Conservation (phyloP, 1,140 invertebrate species). For the Procambarus clarkii region DNA sequence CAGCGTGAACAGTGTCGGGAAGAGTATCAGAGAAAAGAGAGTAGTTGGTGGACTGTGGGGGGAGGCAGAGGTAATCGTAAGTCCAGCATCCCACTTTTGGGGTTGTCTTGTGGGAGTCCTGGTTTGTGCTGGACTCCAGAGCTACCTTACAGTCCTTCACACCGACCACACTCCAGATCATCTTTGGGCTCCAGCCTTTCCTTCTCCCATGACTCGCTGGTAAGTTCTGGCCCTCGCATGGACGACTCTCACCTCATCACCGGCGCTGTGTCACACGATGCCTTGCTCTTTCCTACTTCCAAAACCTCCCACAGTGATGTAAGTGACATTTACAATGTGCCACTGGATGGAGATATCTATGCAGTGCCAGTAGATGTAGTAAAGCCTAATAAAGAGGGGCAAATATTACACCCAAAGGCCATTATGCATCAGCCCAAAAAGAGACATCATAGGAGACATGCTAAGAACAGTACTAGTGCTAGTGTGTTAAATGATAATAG, state of each 20-base stretch:
- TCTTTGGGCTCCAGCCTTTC: slow-evolving; percentile 61
- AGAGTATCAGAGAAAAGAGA: slow-evolving; percentile 63
- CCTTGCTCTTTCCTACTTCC: slow-evolving; percentile 69
- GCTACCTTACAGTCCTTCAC: slow-evolving; percentile 61
- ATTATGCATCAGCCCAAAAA: slow-evolving; percentile 65
- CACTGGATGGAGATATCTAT: slow-evolving; percentile 68
- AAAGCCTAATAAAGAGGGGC: slow-evolving; percentile 62
- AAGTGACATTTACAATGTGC: slow-evolving; percentile 65
- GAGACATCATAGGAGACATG: slow-evolving; percentile 63
- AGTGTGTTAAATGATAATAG: slow-evolving; percentile 47
- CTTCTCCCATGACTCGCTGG: slow-evolving; percentile 64
- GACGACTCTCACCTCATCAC: slow-evolving; percentile 68
- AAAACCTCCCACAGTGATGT: slow-evolving; percentile 65
- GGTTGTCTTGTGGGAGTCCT: slow-evolving; percentile 61
- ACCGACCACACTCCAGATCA: slow-evolving; percentile 55
- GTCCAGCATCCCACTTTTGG: slow-evolving; percentile 62
- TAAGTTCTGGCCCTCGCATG: slow-evolving; percentile 66
- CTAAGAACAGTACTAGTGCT: slow-evolving; percentile 57
- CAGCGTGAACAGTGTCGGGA: slow-evolving; percentile 65
- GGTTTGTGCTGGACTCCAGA: slow-evolving; percentile 64
- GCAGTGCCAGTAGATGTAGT: slow-evolving; percentile 70
- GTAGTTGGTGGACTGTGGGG: slow-evolving; percentile 49
- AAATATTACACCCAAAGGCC: slow-evolving; percentile 63
- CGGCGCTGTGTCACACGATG: slow-evolving; percentile 66
- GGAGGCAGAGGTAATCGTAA: slow-evolving; percentile 60